Percentiles rank a stretch among this genome's conserved stretches.
These are phyloP conservation scores for Scolopax bukidnonensis DNA, from an alignment of 2,797 vertebrate species.

Conservation along the genomic window DNA sequence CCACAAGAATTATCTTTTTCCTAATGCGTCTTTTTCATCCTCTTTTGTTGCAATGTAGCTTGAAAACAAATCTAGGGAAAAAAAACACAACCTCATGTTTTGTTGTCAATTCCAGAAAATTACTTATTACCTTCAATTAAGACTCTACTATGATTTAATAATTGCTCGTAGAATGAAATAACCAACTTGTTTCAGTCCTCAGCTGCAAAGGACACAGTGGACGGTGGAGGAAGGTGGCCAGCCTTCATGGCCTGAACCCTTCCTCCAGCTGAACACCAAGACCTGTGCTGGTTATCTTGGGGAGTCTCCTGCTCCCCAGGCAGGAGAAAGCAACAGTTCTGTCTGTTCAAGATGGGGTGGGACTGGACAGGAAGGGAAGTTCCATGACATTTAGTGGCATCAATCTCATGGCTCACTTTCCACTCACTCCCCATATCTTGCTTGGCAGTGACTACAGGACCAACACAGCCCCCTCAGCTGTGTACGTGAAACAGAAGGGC, in stretches of 20 bases:
- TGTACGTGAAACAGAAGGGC: accelerated
- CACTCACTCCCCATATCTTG: accelerated
- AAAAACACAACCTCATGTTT: not conserved
- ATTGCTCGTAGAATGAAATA: not conserved
- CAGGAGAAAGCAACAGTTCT: not conserved
- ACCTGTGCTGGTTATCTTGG: accelerated
- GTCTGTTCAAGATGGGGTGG: too few relatives aligned
- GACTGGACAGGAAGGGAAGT: not conserved
- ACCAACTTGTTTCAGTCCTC: not conserved
- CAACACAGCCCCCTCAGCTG: not conserved
- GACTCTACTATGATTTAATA: not conserved
- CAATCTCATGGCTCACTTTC: not conserved
- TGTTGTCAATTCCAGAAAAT: not conserved
- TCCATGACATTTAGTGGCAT: not conserved
- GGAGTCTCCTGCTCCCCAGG: not conserved
- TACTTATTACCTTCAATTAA: not conserved
- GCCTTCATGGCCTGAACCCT: not conserved
- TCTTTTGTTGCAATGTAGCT: not conserved
- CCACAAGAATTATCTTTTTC: not conserved
- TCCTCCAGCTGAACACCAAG: not conserved
- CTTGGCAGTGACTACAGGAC: not conserved
- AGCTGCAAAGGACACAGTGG: not conserved
- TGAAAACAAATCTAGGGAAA: not conserved
- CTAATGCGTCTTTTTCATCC: not conserved
- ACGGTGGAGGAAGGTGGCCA: not conserved